phyloP scores from a whole-genome alignment of 2,797 vertebrate genomes.

The Chiroxiphia lanceolata region DNA sequence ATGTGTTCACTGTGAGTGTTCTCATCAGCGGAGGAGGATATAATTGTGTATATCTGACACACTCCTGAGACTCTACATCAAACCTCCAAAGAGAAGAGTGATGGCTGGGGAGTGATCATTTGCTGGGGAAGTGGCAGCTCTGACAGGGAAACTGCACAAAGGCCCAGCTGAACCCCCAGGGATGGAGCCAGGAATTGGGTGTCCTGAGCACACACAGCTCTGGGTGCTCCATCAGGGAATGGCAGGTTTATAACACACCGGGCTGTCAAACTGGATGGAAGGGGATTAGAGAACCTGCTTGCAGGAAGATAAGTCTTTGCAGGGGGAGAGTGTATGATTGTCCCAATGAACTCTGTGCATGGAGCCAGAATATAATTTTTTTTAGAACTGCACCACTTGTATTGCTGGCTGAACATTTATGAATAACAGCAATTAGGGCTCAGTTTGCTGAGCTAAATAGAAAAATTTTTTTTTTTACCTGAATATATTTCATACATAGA shows the following conservation, averaged over 20 bases:
- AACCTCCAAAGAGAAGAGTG: neutral
- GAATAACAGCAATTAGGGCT: neutral
- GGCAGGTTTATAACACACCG: neutral
- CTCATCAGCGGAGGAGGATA: neutral
- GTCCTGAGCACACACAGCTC: neutral
- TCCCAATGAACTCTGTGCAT: neutral
- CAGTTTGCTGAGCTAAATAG: neutral
- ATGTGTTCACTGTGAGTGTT: neutral
- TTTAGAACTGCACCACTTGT: neutral
- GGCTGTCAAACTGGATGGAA: neutral
- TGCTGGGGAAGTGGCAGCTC: neutral
- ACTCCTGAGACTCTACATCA: neutral
- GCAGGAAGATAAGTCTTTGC: neutral
- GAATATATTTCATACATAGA: neutral
- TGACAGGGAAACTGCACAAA: neutral
- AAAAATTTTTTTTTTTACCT: neutral
- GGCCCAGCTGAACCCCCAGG: neutral
- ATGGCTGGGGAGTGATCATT: neutral
- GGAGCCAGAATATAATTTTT: neutral
- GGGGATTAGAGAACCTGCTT: neutral
- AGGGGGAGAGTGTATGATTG: neutral
- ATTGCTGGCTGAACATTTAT: neutral
- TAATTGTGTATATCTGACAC: neutral
- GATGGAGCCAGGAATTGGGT: neutral
- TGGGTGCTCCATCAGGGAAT: neutral